These are phyloP conservation scores for Bungarus multicinctus DNA, from an alignment of 2,113 vertebrate genomes.

Conservation along the genomic window DNA sequence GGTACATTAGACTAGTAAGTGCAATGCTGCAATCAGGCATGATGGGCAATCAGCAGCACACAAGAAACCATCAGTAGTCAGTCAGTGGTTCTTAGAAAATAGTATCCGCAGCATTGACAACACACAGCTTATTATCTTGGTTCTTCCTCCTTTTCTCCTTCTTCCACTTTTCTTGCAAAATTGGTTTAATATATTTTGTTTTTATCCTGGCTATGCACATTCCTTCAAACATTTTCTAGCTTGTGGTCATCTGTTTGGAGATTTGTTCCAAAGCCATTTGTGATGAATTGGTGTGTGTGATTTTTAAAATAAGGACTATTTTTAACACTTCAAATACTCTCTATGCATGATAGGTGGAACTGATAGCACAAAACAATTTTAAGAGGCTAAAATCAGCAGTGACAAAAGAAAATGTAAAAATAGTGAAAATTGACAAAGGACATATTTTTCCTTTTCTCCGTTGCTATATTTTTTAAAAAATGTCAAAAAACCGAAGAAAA, in stretches of 20 bases:
- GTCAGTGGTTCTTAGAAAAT: background rate
- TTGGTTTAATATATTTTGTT: background rate
- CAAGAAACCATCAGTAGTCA: background rate
- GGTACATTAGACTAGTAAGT: background rate
- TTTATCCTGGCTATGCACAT: background rate
- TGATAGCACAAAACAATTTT: background rate
- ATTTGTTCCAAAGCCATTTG: background rate
- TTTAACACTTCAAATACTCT: background rate
- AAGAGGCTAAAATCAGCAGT: background rate
- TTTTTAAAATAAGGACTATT: background rate
- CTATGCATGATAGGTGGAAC: background rate
- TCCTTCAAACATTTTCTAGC: background rate
- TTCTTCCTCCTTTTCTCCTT: background rate
- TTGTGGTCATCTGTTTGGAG: background rate
- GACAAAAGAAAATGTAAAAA: conserved; percentile 9
- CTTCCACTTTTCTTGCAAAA: background rate
- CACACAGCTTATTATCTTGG: background rate
- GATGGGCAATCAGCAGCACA: background rate
- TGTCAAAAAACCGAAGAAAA: background rate
- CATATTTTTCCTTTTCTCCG: background rate
- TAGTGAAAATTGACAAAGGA: background rate
- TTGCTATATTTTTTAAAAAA: background rate
- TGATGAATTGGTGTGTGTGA: background rate
- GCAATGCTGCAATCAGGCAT: background rate
- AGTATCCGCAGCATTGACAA: background rate